A percentile compares a stretch with the other conserved stretches of the same genome.
Conservation (phyloP, 2,888 invertebrate genomes). For the Agapetus fuscipes region DNA sequence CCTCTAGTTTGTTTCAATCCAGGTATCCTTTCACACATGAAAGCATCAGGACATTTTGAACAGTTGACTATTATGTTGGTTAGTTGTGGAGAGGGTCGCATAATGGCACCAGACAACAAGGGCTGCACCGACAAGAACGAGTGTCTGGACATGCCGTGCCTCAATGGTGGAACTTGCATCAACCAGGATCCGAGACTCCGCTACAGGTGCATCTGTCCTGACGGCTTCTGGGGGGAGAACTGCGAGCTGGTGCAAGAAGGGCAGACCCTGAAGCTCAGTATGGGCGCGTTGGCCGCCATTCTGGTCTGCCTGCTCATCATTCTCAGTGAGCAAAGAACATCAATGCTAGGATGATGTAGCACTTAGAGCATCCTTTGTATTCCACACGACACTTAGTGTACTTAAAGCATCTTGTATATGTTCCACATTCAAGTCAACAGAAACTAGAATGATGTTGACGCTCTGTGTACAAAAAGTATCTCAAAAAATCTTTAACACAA, state of each 20-base stretch:
- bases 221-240: constrained; percentile 90
- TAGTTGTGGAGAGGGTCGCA: constrained; percentile 90
- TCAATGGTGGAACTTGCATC: constrained; percentile 86
- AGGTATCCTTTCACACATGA: too few relatives aligned
- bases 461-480: too few relatives aligned
- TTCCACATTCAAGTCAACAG: too few relatives aligned
- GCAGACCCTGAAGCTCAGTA: constrained; percentile 89
- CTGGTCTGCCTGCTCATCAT: constrained; percentile 95
- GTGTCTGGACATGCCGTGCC: constrained; percentile 87
- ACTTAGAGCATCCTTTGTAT: constrained; percentile 22
- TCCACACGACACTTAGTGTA: constrained; percentile 2
- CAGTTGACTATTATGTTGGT: too few relatives aligned
- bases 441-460: too few relatives aligned
- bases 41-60: too few relatives aligned
- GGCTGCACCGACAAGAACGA: constrained; percentile 94
- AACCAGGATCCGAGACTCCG: constrained; percentile 83
- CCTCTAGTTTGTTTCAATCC: too few relatives aligned
- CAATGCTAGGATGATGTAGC: too few relatives aligned
- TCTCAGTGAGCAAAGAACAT: constrained; percentile 69
- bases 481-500: too few relatives aligned
- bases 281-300: constrained; percentile 95
- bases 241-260: constrained; percentile 92
- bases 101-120: constrained; percentile 82
- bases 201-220: constrained; percentile 82
- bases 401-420: too few relatives aligned